A percentile compares a stretch with the other conserved stretches of the same genome.
Conservation (phyloP, 2,113 vertebrate genomes). For the Pluvialis apricaria region DNA sequence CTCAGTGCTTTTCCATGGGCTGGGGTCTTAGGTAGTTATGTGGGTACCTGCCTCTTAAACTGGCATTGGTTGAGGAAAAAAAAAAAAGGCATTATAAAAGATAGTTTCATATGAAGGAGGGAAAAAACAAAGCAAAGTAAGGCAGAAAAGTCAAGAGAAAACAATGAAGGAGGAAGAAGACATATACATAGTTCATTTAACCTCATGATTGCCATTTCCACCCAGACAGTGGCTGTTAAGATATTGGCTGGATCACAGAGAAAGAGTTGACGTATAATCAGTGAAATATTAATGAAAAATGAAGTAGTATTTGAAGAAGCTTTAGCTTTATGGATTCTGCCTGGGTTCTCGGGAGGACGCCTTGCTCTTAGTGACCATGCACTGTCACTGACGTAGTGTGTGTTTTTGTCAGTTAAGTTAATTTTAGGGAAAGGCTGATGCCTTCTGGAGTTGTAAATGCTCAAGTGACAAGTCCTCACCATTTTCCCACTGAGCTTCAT, state of each 20-base stretch:
- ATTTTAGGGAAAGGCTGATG: neutral
- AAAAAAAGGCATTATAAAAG: neutral
- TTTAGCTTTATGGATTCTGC: neutral
- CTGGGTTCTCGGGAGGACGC: neutral
- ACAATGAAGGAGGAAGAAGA: neutral
- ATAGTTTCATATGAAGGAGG: neutral
- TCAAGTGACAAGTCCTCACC: neutral
- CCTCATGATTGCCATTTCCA: neutral
- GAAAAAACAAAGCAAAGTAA: neutral
- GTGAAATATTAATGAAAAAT: neutral
- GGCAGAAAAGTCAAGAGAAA: neutral
- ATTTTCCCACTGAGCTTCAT: neutral
- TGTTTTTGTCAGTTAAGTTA: neutral
- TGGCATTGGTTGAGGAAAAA: neutral
- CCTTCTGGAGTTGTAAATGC: neutral
- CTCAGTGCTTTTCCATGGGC: neutral
- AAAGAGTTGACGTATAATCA: neutral
- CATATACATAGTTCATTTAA: neutral
- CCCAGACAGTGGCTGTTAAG: neutral
- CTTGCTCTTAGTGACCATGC: neutral
- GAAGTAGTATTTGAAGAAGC: neutral
- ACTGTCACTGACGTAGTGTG: accelerated
- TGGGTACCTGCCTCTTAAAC: neutral
- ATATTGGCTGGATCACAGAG: neutral
- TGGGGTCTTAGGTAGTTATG: neutral